phyloP scores from a whole-genome alignment of 1,140 invertebrate genomes.

The Bombus balteatus region DNA sequence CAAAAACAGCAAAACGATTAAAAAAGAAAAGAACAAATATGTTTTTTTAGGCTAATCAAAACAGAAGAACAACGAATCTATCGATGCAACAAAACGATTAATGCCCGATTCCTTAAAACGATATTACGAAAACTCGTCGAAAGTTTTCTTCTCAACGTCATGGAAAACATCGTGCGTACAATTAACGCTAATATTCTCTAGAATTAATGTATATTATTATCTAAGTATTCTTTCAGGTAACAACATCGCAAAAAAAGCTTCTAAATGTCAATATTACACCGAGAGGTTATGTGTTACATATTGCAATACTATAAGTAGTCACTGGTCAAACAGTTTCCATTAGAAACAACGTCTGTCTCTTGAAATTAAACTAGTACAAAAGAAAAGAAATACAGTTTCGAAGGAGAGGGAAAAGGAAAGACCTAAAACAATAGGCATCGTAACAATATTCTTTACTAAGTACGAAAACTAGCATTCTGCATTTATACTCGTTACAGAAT shows the following conservation, averaged over 20 bases:
- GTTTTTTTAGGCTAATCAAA: not conserved
- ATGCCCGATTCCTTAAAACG: not conserved
- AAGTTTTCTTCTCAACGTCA: not conserved
- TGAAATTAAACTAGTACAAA: not conserved
- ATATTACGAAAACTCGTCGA: not conserved
- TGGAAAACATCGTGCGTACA: not conserved
- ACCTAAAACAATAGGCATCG: not conserved
- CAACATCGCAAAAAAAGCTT: not conserved
- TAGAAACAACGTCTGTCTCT: not conserved
- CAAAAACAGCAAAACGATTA: not conserved
- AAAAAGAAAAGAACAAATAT: not conserved
- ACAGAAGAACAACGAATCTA: not conserved
- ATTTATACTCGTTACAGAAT: not conserved
- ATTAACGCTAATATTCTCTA: not conserved
- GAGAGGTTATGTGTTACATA: not conserved
- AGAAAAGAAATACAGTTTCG: not conserved
- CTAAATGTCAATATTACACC: conserved; percentile 11
- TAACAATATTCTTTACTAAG: not conserved
- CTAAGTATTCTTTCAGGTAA: not conserved
- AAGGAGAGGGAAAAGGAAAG: not conserved
- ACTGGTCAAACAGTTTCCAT: not conserved
- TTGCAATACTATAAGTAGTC: not conserved
- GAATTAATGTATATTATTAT: conserved; percentile 1
- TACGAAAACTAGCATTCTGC: not conserved
- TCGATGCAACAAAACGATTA: not conserved